These are phyloP conservation scores for Taxidea taxus DNA, from an alignment of 2,113 vertebrate genomes.

Conservation along the genomic window DNA sequence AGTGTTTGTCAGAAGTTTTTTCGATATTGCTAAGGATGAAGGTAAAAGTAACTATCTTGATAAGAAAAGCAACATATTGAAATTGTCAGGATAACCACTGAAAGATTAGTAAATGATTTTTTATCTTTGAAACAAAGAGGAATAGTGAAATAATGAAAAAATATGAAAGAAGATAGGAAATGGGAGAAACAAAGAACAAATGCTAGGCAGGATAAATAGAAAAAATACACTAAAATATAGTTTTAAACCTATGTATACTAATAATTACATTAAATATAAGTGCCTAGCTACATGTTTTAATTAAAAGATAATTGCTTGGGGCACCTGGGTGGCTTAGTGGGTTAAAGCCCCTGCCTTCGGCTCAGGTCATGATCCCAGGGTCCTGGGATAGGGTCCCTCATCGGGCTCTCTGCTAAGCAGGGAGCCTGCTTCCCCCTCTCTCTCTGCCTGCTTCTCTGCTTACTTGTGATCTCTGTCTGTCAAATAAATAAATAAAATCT, in stretches of 20 bases:
- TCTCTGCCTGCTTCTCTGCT: too few species aligned
- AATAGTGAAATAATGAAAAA: background rate
- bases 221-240: background rate
- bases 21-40: background rate
- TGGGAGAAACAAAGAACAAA: background rate
- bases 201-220: background rate
- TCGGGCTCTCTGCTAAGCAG: too few species aligned
- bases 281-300: background rate
- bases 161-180: background rate
- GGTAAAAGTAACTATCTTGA: background rate
- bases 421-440: too few species aligned
- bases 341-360: too few species aligned
- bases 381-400: too few species aligned
- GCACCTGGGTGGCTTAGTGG: too few species aligned
- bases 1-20: background rate
- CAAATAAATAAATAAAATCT: too few species aligned
- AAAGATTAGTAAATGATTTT: background rate
- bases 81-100: background rate
- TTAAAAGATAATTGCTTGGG: background rate
- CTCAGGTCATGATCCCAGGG: too few species aligned
- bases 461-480: too few species aligned
- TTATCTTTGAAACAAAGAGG: background rate
- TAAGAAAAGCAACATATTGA: background rate
- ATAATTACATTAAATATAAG: background rate
- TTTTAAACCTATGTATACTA: background rate